Base-by-base conservation (phyloP, 2,888 invertebrate genomes). In the Kuschelorhynchus macadamiae region DNA sequence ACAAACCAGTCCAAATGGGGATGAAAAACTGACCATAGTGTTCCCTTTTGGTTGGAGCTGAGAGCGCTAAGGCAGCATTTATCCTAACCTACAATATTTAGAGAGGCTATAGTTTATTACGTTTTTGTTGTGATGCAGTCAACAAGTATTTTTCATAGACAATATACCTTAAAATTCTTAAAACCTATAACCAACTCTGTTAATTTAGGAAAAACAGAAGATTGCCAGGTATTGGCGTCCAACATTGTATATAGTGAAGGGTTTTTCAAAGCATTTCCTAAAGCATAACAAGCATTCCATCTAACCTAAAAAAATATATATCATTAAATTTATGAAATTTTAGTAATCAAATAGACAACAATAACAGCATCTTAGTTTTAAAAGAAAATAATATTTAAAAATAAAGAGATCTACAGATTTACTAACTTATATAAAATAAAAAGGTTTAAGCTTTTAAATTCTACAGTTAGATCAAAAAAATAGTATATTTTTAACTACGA, bases 271-370 rank as follows among this genome's bases (percentile, higher is more conserved):
- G 93, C 87, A 76, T 91, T 93, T 18, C 94, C 93, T 62, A 95
- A 84, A 0, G 95, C 95, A 81, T 95, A 93, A 81, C 96, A 96
- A 0, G 95, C 91, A 83, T 96, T 96, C 96, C 96, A 96, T 56
- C 94, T 88, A 33, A 95, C 88, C 86, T 86, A 66, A 63, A 78
- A 72, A n/a, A 67, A 12, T 16, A 21, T 25, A 20, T 4, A 30
- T 30, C 4, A 4, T 7, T 30, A 39, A 39, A n/a, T n/a, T n/a
- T n/a, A n/a, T n/a, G n/a, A n/a, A n/a, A n/a, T n/a, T n/a, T n/a
- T n/a, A n/a, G n/a, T n/a, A n/a, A n/a, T n/a, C n/a, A n/a, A n/a
- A n/a, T n/a, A n/a, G n/a, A n/a, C n/a, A n/a, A n/a, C n/a, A n/a
- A n/a, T n/a, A n/a, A n/a, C n/a, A n/a, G n/a, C n/a, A n/a, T n/a